Conservation (phyloP, 2,797 vertebrate genomes). For the Epinephelus malabaricus region DNA sequence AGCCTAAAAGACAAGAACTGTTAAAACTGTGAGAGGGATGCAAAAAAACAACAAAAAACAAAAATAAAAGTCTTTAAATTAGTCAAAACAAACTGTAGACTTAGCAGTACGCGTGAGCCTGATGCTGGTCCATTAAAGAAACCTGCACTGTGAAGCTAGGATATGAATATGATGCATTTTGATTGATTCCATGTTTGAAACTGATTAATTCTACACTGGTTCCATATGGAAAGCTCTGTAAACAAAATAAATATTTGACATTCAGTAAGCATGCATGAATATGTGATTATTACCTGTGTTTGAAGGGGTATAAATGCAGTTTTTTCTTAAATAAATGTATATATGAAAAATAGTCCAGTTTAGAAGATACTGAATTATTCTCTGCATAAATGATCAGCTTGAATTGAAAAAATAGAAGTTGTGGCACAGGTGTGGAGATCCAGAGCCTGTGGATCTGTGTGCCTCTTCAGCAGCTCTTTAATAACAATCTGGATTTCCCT, state of each 20-base stretch:
- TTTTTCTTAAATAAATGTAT: constrained; percentile 19
- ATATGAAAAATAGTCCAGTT: constrained; percentile 30
- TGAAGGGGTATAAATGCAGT: constrained; percentile 18
- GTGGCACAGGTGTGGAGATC: constrained; percentile 13
- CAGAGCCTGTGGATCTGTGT: neutral
- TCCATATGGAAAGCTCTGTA: neutral
- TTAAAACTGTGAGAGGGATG: neutral
- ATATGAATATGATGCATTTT: neutral
- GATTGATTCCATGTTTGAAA: constrained; percentile 25
- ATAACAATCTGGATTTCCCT: constrained; percentile 27
- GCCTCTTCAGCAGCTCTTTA: constrained; percentile 28
- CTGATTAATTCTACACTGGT: neutral
- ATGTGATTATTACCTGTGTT: too few relatives aligned
- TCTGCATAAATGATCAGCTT: constrained; percentile 41
- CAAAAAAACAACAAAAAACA: neutral
- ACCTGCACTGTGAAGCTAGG: neutral
- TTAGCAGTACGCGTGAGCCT: neutral
- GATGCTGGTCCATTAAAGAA: neutral
- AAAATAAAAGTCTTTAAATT: neutral
- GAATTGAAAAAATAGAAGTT: neutral
- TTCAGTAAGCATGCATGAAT: constrained; percentile 10
- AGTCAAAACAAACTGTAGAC: neutral
- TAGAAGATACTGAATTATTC: constrained; percentile 6
- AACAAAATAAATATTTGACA: neutral
- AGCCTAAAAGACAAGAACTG: neutral